Evolutionary conservation across 2,113 vertebrate species (phyloP), one percentile per base, ranked within the genome.

Genomic region (Synodontis membranacea): DNA sequence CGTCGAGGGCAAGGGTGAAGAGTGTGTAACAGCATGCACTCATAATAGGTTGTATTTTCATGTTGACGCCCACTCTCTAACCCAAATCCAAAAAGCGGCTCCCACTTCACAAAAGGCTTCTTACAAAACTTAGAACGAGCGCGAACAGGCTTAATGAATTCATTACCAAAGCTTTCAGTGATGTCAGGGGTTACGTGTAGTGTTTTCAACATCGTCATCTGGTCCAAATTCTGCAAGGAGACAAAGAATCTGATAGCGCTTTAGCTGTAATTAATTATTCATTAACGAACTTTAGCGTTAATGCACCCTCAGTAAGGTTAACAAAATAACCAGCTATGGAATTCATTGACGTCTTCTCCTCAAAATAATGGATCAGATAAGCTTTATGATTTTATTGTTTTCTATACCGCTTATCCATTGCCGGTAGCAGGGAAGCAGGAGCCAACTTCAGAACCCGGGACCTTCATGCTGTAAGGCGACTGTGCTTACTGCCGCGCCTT

Each of bases 1-100:
- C 39, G 21, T 60, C 39, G 81, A 81, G 78, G 75, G 58, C 42
- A 37, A 64, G 44, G 84, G 39, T 82, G 79, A 86, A 86, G 79
- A 86, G 85, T 86, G 23, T 66, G 60, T 74, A 74, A 82, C 34
- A 82, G 78, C 68, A 58, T 25, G 23, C 44, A 37, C 4, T 75
- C 23, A 80, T 80, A 86, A 80, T 86, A 78, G 48, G 23, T 5
- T 80, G 44, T 66, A 68, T 68, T 86, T 86, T 80, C 72, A 80
- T 68, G 60, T 34, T 42, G 60, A 86, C 19, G 19, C 75, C 31
- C 75, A 52, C 58, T 80, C 58, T 54, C 75, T 42, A 42, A 86
- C 75, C 44, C 62, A 52, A 39, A 80, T 28, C 84, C 31, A 48
- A 54, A 50, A 66, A n/a, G 60, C 44, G 14, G 19, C 64, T 42